Conservation (phyloP, 23 tunicate species). For the Botrylloides violaceus region DNA sequence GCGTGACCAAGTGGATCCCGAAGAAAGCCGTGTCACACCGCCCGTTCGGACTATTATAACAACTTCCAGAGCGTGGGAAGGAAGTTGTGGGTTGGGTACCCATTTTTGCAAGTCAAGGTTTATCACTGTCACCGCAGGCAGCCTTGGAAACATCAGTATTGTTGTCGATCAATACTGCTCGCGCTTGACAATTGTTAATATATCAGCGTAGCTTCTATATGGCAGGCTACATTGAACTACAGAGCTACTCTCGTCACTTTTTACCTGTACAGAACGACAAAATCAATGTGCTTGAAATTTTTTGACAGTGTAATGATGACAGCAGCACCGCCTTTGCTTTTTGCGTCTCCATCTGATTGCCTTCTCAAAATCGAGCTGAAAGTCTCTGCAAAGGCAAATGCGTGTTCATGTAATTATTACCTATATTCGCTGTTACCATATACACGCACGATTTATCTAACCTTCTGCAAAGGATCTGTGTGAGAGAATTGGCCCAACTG, state of each 20-base stretch:
- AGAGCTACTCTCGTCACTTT: background rate
- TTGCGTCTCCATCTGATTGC: background rate
- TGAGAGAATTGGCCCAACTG: conserved; percentile 2
- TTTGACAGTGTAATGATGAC: conserved; percentile 52
- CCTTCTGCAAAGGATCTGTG: conserved; percentile 13
- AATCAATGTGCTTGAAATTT: conserved; percentile 44
- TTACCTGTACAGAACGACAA: conserved; percentile 43
- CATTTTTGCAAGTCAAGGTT: no score
- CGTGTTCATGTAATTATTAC: background rate
- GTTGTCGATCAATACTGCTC: no score
- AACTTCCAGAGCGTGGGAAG: no score
- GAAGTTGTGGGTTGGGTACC: no score
- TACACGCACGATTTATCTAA: background rate
- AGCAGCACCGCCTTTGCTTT: conserved; percentile 49
- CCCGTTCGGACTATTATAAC: no score
- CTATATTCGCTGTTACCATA: background rate
- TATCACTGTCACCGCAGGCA: no score
- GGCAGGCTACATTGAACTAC: background rate
- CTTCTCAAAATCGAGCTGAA: conserved; percentile 46
- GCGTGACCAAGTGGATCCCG: no score
- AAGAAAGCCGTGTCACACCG: no score
- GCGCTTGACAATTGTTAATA: no score
- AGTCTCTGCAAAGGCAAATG: conserved; percentile 36
- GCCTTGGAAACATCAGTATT: no score
- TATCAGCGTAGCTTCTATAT: no score